phyloP scores from a whole-genome alignment of 2,113 vertebrate genomes.

The Macheiramphus alcinus region DNA sequence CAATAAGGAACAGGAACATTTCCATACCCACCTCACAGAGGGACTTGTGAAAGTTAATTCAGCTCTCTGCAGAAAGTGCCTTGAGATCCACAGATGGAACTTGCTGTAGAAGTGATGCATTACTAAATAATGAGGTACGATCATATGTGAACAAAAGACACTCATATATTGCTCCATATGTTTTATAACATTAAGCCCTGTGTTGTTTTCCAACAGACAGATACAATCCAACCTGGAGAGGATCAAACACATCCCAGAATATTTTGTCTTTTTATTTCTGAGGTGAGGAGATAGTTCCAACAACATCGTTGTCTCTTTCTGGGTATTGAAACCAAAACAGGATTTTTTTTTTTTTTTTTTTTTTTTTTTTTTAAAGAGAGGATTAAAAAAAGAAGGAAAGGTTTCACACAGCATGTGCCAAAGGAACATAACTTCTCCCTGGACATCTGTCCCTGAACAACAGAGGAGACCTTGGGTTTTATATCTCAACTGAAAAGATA shows the following conservation, averaged over 20 bases:
- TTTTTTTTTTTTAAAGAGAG: neutral
- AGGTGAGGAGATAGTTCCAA: neutral
- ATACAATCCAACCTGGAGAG: neutral
- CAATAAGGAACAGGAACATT: neutral
- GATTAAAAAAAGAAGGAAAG: neutral
- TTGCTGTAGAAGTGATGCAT: neutral
- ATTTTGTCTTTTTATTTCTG: neutral
- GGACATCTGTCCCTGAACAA: constrained; percentile 37
- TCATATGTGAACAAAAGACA: neutral
- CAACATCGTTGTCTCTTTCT: neutral
- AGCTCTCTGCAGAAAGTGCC: neutral
- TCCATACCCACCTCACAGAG: neutral
- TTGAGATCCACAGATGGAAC: constrained; percentile 1
- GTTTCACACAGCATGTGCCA: neutral
- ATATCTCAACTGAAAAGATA: constrained; percentile 4
- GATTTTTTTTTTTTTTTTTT: neutral
- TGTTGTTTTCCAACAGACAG: neutral
- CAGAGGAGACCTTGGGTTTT: constrained; percentile 31
- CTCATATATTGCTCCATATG: neutral
- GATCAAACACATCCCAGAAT: neutral
- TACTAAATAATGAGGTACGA: neutral
- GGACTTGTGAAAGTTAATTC: neutral
- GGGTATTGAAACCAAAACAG: neutral
- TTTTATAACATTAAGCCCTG: neutral
- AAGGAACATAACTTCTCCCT: neutral